These are phyloP conservation scores for Gerris buenoi DNA, from an alignment of 1,140 invertebrate species.

Conservation along the genomic window DNA sequence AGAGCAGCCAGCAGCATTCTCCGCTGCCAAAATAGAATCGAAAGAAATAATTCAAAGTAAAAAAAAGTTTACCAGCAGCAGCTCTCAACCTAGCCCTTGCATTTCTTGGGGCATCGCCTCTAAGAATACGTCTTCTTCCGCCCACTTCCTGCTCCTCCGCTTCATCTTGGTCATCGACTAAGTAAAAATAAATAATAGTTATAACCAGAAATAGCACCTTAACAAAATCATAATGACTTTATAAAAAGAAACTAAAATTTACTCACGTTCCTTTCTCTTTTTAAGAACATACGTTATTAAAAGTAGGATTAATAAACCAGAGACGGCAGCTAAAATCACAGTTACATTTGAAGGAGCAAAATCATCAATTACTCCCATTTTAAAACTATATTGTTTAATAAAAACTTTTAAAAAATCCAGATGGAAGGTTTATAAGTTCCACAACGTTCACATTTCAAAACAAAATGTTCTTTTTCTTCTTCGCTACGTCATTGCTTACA, in stretches of 20 bases:
- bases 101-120: constrained; percentile 14
- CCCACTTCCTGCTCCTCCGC: constrained; percentile 2
- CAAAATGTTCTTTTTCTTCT: no score
- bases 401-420: no score
- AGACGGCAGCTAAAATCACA: constrained; percentile 14
- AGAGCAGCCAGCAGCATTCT: no score
- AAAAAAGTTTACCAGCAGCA: constrained; percentile 7
- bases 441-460: no score
- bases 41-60: background rate
- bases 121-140: constrained; percentile 4
- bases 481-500: no score
- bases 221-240: background rate
- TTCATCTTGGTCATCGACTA: constrained; percentile 5
- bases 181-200: background rate
- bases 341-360: constrained; percentile 14
- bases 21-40: background rate
- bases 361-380: background rate
- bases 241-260: background rate
- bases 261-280: background rate
- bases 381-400: no score
- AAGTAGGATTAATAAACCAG: constrained; percentile 16
- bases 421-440: no score
- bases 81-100: constrained; percentile 16
- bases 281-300: constrained; percentile 17
- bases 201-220: no score